phyloP scores from a whole-genome alignment of 2,797 vertebrate species.

The Notolepis coatsorum region DNA sequence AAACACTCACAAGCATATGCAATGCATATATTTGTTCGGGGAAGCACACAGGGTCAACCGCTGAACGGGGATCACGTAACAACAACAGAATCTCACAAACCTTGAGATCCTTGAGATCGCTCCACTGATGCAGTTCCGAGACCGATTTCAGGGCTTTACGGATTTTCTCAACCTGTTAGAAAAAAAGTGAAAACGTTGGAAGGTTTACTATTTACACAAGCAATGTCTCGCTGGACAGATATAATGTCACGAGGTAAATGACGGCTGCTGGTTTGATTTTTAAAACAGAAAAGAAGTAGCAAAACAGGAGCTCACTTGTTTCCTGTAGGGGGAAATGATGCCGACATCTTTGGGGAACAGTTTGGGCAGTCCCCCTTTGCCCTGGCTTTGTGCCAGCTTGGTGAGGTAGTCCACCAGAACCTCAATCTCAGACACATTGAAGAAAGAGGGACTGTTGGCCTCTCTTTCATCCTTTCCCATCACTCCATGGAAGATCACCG shows the following conservation, averaged over 20 bases:
- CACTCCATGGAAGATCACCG: slow-evolving; percentile 94
- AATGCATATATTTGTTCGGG: not conserved
- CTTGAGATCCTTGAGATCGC: slow-evolving; percentile 86
- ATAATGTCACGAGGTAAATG: no score
- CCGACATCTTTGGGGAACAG: slow-evolving; percentile 85
- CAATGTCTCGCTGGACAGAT: no score
- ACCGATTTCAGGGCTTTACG: slow-evolving; percentile 80
- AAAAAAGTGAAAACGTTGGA: not conserved
- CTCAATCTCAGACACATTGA: slow-evolving; percentile 90
- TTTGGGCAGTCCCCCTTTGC: slow-evolving; percentile 81
- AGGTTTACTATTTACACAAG: not conserved
- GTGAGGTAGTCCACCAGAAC: slow-evolving; percentile 85
- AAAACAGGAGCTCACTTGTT: slow-evolving; percentile 91
- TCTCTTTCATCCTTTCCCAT: slow-evolving; percentile 91
- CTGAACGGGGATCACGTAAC: not conserved
- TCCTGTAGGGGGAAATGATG: slow-evolving; percentile 93
- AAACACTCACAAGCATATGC: no score
- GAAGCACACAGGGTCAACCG: not conserved
- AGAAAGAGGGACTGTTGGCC: slow-evolving; percentile 92
- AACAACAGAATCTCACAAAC: slow-evolving; percentile 55
- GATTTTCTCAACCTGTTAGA: slow-evolving; percentile 92
- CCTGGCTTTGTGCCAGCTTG: slow-evolving; percentile 81
- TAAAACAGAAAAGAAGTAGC: no score
- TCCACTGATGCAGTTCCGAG: slow-evolving; percentile 69
- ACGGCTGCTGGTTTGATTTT: no score